Percentiles rank a stretch among this genome's conserved stretches.
phyloP scores from a whole-genome alignment of 2,113 vertebrate genomes.

The Phylloscopus trochiloides region DNA sequence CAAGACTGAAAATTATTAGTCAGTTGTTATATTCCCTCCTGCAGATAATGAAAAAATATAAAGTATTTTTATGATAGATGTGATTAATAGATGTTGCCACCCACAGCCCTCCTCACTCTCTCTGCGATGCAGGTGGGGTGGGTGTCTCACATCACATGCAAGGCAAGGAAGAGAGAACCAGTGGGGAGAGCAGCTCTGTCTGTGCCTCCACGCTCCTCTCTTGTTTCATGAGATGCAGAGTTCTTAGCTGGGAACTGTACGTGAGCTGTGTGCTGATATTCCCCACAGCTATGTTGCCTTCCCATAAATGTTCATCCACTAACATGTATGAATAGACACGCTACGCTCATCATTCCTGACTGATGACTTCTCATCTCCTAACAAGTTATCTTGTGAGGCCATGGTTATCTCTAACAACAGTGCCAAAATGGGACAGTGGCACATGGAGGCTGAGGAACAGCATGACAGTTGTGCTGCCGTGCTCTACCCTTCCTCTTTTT shows the following conservation, averaged over 20 bases:
- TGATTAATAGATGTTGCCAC: background rate
- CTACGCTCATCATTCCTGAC: background rate
- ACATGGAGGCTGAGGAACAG: background rate
- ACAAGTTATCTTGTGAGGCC: background rate
- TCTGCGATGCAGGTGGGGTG: background rate
- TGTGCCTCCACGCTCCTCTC: background rate
- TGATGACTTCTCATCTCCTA: background rate
- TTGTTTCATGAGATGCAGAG: background rate
- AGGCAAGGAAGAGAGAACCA: background rate
- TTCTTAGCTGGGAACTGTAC: background rate
- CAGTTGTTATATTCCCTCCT: background rate
- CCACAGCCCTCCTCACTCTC: background rate
- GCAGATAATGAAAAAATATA: constrained; percentile 5
- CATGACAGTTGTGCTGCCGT: background rate
- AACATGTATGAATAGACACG: fast-evolving
- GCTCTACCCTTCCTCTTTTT: background rate
- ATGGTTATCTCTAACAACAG: background rate
- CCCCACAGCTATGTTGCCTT: background rate
- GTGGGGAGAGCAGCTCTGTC: background rate
- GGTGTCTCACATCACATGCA: background rate
- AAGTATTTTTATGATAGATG: background rate
- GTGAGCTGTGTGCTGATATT: background rate
- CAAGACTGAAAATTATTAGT: background rate
- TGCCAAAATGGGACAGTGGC: background rate
- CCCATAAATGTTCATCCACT: background rate